Conservation (phyloP, 2,888 invertebrate species). For the Glyphotaelius pellucidus region DNA sequence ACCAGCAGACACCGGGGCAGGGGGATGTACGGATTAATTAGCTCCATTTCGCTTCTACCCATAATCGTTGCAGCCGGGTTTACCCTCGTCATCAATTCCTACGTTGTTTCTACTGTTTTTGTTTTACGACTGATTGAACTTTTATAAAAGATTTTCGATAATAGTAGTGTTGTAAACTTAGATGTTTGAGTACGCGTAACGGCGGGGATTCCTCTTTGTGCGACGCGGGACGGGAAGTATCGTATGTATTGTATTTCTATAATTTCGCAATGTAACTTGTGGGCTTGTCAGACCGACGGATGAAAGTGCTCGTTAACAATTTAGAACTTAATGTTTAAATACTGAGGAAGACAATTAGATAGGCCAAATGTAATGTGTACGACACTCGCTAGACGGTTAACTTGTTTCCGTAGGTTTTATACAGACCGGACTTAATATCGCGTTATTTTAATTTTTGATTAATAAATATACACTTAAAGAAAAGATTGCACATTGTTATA, state of each 20-base stretch:
- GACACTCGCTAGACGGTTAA: slow-evolving; percentile 59
- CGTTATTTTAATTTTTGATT: slow-evolving; percentile 61
- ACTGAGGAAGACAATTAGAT: slow-evolving; percentile 51
- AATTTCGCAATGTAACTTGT: slow-evolving; percentile 19
- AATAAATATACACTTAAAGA: slow-evolving; percentile 61
- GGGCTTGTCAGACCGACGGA: slow-evolving; percentile 38
- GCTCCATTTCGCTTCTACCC: slow-evolving; percentile 28
- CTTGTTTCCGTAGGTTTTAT: slow-evolving; percentile 65
- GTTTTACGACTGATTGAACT: slow-evolving; percentile 10
- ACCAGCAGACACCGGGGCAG: neutral
- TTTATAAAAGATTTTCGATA: slow-evolving; percentile 5
- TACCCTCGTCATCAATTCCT: slow-evolving; percentile 24
- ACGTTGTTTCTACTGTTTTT: slow-evolving; percentile 19
- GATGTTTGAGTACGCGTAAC: neutral
- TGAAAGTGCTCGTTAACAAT: slow-evolving; percentile 60
- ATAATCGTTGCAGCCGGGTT: neutral
- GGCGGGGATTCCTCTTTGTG: slow-evolving; percentile 26
- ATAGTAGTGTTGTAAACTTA: neutral
- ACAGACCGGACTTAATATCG: slow-evolving; percentile 64
- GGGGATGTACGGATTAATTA: slow-evolving; percentile 9
- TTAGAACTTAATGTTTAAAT: slow-evolving; percentile 49
- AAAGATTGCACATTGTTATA: slow-evolving; percentile 63
- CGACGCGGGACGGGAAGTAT: neutral
- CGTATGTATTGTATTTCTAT: neutral
- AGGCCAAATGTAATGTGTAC: slow-evolving; percentile 64